Evolutionary conservation across 2,888 invertebrate species (phyloP), one percentile per base, ranked within the genome.

Genomic region (Hydriomena furcata): DNA sequence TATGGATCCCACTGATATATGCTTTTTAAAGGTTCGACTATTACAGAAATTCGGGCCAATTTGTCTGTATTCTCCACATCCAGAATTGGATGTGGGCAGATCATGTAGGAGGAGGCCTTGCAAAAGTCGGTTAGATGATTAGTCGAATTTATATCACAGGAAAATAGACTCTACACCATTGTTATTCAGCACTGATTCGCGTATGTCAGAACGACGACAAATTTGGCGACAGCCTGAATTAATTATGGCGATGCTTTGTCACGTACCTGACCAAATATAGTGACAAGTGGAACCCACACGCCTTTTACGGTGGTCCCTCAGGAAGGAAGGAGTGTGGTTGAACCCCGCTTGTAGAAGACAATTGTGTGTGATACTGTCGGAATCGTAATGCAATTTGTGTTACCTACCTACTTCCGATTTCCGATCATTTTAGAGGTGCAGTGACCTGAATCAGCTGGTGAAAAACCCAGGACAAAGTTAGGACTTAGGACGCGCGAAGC

Each of bases 31-130:
- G 28, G 34, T 44, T 61, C 59, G 56, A 24, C 46, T 42, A 56
- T 35, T 49, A 71, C 60, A 64, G 61, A 68, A 65, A 79, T 84
- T 84, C 72, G 70, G 78, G 71, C 74, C 81, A 86, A 80, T 82
- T 82, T 75, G 72, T 71, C 64, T 63, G 64, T 62, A 68, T 68
- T 67, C 66, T 68, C 62, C 63, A 63, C 59, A 63, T 72, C 71
- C 70, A 72, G 74, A 79, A 89, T 89, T 90, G 88, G 75, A 83
- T 84, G 89, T 90, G 89, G 89, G 89, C 68, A 79, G 89, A 65
- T 51, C 66, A 79, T 71, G 89, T 89, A 90, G 89, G 89, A 75
- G 88, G 88, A 81, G 84, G 81, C 85, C 88, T 83, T 71, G 79
- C 71, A 62, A 79, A 76, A 76, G 83, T 69, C 85, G 76, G 84